Percentiles rank a stretch among this genome's conserved stretches.
These are phyloP conservation scores for Numenius arquata DNA, from an alignment of 2,113 vertebrate genomes.

Conservation along the genomic window DNA sequence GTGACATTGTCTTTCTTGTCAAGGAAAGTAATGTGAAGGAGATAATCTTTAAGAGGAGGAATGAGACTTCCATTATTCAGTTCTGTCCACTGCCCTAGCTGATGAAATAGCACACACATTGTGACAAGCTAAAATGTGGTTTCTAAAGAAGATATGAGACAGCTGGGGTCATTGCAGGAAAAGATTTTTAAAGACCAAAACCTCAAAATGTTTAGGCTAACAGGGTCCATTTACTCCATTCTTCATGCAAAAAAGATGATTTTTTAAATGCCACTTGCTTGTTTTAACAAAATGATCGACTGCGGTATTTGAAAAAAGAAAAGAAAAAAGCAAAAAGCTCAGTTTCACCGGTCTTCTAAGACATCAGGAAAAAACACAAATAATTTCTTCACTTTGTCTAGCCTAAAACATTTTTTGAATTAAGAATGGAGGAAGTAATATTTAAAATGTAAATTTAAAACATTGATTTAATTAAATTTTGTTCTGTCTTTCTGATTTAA, in stretches of 20 bases:
- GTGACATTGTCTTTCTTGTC: background rate
- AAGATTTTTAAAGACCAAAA: background rate
- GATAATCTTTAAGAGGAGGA: background rate
- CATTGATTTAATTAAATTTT: background rate
- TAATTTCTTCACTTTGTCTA: background rate
- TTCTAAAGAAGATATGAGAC: background rate
- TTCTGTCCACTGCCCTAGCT: background rate
- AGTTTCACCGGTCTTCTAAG: background rate
- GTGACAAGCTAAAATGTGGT: background rate
- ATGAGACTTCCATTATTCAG: background rate
- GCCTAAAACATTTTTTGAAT: background rate
- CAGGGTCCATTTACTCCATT: background rate
- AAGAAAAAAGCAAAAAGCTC: background rate
- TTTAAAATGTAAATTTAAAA: background rate
- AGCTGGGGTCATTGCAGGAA: background rate
- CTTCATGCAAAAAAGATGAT: background rate
- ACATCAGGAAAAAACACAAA: background rate
- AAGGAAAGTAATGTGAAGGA: background rate
- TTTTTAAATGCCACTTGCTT: background rate
- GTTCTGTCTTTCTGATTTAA: background rate
- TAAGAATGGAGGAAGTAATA: background rate
- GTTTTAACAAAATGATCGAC: background rate
- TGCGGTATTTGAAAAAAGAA: background rate
- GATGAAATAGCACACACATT: accelerated
- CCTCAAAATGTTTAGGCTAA: background rate